Evolutionary conservation across 92 coral and sea anemone genomes (phyloP).

Genomic region (Isaurus tuberculatus): DNA sequence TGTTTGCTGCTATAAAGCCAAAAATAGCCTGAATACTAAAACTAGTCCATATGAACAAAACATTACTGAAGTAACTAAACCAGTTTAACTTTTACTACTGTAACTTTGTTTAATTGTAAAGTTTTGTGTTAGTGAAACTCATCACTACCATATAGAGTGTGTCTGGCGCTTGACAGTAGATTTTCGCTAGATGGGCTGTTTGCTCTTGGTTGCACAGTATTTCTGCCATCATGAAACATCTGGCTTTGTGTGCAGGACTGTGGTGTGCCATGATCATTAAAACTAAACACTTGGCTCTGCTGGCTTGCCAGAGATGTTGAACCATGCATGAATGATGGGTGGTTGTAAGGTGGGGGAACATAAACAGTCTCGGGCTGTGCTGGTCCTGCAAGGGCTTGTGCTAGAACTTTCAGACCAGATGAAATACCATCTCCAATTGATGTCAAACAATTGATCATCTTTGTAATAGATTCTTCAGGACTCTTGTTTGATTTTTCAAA

Average conservation of each 20-base stretch:
- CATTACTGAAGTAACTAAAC: not conserved
- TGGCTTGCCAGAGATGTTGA: not conserved
- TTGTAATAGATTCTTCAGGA: constrained; percentile 52
- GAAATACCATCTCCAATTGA: constrained; percentile 26
- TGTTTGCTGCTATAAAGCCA: not conserved
- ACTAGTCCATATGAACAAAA: too few species aligned
- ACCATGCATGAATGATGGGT: not conserved
- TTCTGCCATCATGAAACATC: constrained; percentile 7
- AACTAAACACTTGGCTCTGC: constrained; percentile 1
- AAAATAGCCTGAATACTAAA: not conserved
- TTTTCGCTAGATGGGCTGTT: not conserved
- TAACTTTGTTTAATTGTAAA: not conserved
- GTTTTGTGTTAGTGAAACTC: not conserved
- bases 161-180: not conserved
- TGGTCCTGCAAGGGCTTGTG: constrained; percentile 1
- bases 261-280: not conserved
- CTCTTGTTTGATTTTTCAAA: constrained; percentile 56
- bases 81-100: not conserved
- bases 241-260: constrained; percentile 9
- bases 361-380: not conserved
- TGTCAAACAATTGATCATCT: constrained; percentile 43
- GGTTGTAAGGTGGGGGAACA: not conserved
- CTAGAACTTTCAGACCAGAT: not conserved
- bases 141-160: constrained; percentile 7
- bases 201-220: constrained; percentile 2